Evolutionary conservation across 2,888 invertebrate genomes (phyloP), one percentile per base, ranked within the genome.

Genomic region (Chrysopilus asiliformis): DNA sequence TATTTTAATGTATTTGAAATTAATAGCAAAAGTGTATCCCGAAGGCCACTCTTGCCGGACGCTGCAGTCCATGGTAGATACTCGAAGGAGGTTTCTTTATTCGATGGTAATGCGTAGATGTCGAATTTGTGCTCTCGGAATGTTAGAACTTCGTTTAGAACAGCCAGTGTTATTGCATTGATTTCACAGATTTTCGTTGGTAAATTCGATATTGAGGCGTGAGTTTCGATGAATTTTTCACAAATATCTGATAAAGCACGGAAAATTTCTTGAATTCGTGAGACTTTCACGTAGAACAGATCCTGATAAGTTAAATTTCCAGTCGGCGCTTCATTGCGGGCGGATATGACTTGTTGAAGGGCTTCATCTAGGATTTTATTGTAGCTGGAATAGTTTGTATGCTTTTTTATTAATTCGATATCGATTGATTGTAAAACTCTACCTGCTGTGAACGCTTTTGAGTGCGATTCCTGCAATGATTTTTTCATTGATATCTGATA

Each of bases 401-500:
- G 2, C 22, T n/a, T n/a, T n/a, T n/a, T n/a, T n/a, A n/a, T n/a
- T n/a, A n/a, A n/a, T n/a, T n/a, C n/a, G n/a, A n/a, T n/a, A n/a
- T n/a, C n/a, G n/a, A n/a, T n/a, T n/a, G n/a, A n/a, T 26, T 34
- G 26, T 17, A 2, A 16, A 13, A 27, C 16, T 44, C 36, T 45
- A 53, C 54, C 48, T 53, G 32, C 48, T 51, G 59, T 69, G 82
- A 37, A 77, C 63, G 34, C 69, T 68, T 45, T 80, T 72, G 45
- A 91, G 65, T 1, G 80, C 69, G 13, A 75, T 65, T 1, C 84
- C 82, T 2, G 79, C 80, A 10, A 79, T 70, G 40, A 89, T 69
- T 59, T 83, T 84, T 60, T 90, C 91, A 5, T 79, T 76, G 50
- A 84, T 76, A 57, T 79, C 81, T 42, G 77, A 70, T 40, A 87